Evolutionary conservation across 2,797 vertebrate genomes (phyloP).

Genomic region (Phalanger gymnotis): DNA sequence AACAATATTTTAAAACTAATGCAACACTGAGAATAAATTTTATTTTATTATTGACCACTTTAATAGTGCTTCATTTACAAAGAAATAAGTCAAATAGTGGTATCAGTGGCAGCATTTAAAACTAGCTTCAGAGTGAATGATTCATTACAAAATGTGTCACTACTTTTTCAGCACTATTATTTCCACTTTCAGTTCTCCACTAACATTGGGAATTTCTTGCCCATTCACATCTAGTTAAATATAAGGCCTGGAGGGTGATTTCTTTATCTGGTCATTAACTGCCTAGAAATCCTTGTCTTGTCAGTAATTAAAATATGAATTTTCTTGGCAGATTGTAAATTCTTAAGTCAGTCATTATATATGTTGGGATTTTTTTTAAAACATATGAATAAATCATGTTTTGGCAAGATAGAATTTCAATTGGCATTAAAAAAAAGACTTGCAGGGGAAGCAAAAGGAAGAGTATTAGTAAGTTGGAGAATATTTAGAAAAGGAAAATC

Average conservation of each 20-base stretch:
- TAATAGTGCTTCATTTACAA: background rate
- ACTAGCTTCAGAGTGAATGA: background rate
- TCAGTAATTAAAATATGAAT: background rate
- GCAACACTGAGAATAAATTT: constrained; percentile 13
- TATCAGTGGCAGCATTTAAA: background rate
- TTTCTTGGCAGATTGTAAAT: background rate
- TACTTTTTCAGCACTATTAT: background rate
- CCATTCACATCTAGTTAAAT: background rate
- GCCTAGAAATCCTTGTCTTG: background rate
- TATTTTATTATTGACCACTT: background rate
- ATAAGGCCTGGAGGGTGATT: background rate
- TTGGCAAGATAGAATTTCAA: background rate
- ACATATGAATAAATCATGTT: background rate
- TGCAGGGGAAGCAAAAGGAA: background rate
- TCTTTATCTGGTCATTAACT: background rate
- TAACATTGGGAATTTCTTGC: background rate
- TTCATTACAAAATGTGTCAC: background rate
- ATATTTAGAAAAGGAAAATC: background rate
- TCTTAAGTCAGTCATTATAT: background rate
- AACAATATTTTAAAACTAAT: background rate
- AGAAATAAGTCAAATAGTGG: background rate
- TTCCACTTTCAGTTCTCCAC: background rate
- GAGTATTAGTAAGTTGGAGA: background rate
- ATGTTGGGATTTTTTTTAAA: background rate
- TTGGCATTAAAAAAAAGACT: background rate